phyloP scores from a whole-genome alignment of 1,140 invertebrate species.

The Calycopis cecrops region DNA sequence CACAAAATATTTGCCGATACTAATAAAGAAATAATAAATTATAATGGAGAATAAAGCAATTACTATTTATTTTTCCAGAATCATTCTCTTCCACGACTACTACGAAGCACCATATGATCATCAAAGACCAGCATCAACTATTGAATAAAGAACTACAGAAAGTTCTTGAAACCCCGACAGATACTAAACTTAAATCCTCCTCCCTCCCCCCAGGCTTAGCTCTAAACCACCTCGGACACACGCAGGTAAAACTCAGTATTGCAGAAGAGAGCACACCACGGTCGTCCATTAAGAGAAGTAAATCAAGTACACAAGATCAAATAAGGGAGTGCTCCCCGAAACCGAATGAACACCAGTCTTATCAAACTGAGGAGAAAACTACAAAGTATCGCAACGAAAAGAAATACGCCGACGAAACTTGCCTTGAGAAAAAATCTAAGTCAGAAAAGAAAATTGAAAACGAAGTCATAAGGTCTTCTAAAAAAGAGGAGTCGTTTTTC shows the following conservation, averaged over 20 bases:
- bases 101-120: slow-evolving; percentile 59
- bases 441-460: slow-evolving; percentile 72
- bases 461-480: slow-evolving; percentile 62
- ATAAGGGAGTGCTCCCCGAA: slow-evolving; percentile 50
- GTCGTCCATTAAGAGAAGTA: slow-evolving; percentile 67
- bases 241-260: slow-evolving; percentile 69
- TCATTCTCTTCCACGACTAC: slow-evolving; percentile 70
- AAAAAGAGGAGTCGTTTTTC: slow-evolving; percentile 80
- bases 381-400: slow-evolving; percentile 54
- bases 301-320: slow-evolving; percentile 70
- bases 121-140: slow-evolving; percentile 57
- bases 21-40: no score
- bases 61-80: slow-evolving; percentile 46
- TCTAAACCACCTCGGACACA: slow-evolving; percentile 64
- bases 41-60: background rate
- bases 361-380: slow-evolving; percentile 50
- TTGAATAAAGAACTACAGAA: slow-evolving; percentile 54
- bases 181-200: slow-evolving; percentile 79
- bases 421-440: slow-evolving; percentile 72
- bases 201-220: slow-evolving; percentile 80
- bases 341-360: slow-evolving; percentile 36
- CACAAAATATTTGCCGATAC: no score
- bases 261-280: slow-evolving; percentile 54
- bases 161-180: slow-evolving; percentile 62
- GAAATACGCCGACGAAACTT: slow-evolving; percentile 66